Conservation (phyloP, 2,113 vertebrate species). For the Siniperca chuatsi region DNA sequence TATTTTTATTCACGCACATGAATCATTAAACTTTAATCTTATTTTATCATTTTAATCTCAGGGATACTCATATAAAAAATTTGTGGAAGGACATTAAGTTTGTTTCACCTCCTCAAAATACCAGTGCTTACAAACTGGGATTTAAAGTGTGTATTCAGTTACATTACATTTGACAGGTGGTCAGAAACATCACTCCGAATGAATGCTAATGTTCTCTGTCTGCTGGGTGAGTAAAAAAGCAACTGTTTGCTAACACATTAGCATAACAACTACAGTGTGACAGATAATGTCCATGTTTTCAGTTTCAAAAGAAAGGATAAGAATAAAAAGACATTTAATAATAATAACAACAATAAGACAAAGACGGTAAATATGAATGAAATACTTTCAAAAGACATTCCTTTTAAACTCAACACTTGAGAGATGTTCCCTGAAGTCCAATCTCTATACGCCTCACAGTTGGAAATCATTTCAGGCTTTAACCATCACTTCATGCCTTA, state of each 20-base stretch:
- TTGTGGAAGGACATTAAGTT: background rate
- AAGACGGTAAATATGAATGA: background rate
- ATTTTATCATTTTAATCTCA: slow-evolving; percentile 10
- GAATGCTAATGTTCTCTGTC: background rate
- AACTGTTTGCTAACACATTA: background rate
- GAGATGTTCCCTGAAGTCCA: background rate
- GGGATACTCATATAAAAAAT: background rate
- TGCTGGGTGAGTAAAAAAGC: background rate
- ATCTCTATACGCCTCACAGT: slow-evolving; percentile 12
- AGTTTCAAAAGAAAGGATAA: background rate
- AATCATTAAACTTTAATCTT: background rate
- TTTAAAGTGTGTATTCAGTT: background rate
- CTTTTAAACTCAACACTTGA: background rate
- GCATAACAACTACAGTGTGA: background rate
- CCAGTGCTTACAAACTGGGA: background rate
- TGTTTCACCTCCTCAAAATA: background rate
- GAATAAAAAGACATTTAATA: background rate
- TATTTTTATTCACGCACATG: background rate
- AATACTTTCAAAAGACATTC: background rate
- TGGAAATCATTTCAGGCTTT: slow-evolving; percentile 48
- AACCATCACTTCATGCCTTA: slow-evolving; percentile 30
- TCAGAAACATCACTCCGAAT: background rate
- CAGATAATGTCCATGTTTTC: background rate
- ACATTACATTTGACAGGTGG: background rate
- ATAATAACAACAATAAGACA: background rate